A percentile compares a stretch with the other conserved stretches of the same genome.
phyloP scores from a whole-genome alignment of 2,113 vertebrate genomes.

The Laterallus jamaicensis region DNA sequence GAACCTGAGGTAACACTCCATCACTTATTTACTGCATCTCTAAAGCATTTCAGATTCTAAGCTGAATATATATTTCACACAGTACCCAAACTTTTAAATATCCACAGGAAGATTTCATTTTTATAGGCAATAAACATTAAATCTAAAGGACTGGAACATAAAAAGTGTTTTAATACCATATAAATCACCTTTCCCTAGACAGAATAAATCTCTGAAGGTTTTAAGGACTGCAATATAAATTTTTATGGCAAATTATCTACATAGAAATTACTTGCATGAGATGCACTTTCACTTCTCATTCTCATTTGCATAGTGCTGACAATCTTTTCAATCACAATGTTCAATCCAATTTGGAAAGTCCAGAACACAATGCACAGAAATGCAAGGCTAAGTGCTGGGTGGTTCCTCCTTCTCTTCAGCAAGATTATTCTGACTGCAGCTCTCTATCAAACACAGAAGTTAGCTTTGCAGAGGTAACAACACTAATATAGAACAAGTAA shows the following conservation, averaged over 20 bases:
- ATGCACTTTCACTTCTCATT: slow-evolving; percentile 74
- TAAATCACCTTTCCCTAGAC: slow-evolving; percentile 84
- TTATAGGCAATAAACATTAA: slow-evolving; percentile 88
- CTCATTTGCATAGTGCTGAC: slow-evolving; percentile 81
- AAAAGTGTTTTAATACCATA: slow-evolving; percentile 83
- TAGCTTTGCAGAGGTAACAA: background rate
- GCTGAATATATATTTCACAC: slow-evolving; percentile 75
- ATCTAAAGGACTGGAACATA: slow-evolving; percentile 86
- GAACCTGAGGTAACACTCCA: slow-evolving; percentile 38
- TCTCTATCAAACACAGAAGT: background rate
- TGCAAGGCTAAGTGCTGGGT: background rate
- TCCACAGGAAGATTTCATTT: slow-evolving; percentile 84
- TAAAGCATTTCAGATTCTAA: slow-evolving; percentile 67
- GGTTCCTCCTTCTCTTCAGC: background rate
- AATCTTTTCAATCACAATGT: slow-evolving; percentile 65
- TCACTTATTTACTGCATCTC: slow-evolving; percentile 75
- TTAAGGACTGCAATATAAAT: slow-evolving; percentile 82
- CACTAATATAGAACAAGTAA: background rate
- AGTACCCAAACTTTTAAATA: slow-evolving; percentile 83
- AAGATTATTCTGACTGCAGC: background rate
- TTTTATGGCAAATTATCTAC: slow-evolving; percentile 87
- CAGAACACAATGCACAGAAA: background rate
- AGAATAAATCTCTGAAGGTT: slow-evolving; percentile 82
- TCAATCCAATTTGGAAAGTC: slow-evolving; percentile 52
- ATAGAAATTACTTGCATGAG: slow-evolving; percentile 81